phyloP scores from a whole-genome alignment of 2,113 vertebrate species.

The Alethe castanea region DNA sequence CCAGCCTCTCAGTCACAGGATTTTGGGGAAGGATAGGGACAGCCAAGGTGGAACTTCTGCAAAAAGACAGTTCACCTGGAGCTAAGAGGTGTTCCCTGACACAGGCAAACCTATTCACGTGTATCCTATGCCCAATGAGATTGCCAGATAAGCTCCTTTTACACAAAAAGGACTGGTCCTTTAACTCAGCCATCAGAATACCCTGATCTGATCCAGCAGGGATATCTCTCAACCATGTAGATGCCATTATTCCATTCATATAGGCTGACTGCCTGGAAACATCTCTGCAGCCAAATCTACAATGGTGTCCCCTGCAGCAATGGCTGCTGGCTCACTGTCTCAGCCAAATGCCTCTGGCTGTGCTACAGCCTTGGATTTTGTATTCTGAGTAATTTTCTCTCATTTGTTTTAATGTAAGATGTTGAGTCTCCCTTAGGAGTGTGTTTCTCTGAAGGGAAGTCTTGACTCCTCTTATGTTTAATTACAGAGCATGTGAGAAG shows the following conservation, averaged over 20 bases:
- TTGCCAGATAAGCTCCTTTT: neutral
- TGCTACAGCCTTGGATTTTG: neutral
- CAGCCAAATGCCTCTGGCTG: neutral
- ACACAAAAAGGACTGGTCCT: neutral
- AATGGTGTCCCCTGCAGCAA: neutral
- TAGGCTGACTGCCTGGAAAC: neutral
- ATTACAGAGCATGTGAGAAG: neutral
- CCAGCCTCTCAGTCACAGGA: neutral
- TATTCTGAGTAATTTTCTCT: neutral
- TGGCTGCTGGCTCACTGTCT: neutral
- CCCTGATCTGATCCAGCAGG: neutral
- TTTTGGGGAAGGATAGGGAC: neutral
- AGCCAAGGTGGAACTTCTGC: neutral
- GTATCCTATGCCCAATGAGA: neutral
- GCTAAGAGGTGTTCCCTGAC: neutral
- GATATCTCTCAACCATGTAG: neutral
- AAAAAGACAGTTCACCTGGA: neutral
- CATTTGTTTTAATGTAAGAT: neutral
- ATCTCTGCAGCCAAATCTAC: neutral
- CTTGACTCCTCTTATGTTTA: neutral
- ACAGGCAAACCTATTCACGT: neutral
- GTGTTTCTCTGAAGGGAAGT: neutral
- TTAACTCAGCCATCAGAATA: neutral
- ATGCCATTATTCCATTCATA: neutral
- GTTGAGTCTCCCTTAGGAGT: neutral